Base-by-base conservation (phyloP, 2,797 vertebrate species). In the Percopsis omiscomaycus region DNA sequence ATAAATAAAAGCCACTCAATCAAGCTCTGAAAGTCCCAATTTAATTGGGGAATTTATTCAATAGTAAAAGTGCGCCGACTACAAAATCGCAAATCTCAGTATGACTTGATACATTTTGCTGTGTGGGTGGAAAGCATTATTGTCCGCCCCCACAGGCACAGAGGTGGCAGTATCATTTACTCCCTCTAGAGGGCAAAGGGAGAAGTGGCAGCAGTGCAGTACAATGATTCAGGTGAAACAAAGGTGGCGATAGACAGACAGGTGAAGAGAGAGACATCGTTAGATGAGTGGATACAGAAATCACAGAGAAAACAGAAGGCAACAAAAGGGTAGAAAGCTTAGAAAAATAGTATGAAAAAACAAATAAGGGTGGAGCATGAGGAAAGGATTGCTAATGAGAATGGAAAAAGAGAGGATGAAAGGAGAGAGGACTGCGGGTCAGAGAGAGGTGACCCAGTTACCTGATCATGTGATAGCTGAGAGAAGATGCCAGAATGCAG, bases 401-500 rank as follows among this genome's bases (percentile, higher is more conserved):
- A 50, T 72, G 44, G n/a, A 13, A 82, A 66, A 10, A 53, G 56
- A 75, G 57, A 60, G 49, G 59, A 68, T 79, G 77, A 86, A 73
- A 74, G 60, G 56, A 79, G 70, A 87, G 73, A 79, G 81, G 70
- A 84, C 49, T 78, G 73, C 57, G 78, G 86, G 82, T 84, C 84
- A 78, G 72, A 28, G 64, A 62, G 91, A 88, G 82, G 88, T 82
- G 84, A 92, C 91, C 90, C 92, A 91, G 94, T 98, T 99, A 99
- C 97, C 97, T 99, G 96, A 98, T 97, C 92, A 95, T 92, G 95
- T 99, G 97, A 98, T 96, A 99, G 95, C 97, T 99, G 96, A 95
- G 93, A 95, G 94, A 95, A 95, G 94, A 95, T 92, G 95, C 96
- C 96, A 95, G 92, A 95, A 94, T 95, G 95, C 96, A 97, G 96